A percentile compares a stretch with the other conserved stretches of the same genome.
phyloP scores from a whole-genome alignment of 2,113 vertebrate species.

The Alligator mississippiensis region DNA sequence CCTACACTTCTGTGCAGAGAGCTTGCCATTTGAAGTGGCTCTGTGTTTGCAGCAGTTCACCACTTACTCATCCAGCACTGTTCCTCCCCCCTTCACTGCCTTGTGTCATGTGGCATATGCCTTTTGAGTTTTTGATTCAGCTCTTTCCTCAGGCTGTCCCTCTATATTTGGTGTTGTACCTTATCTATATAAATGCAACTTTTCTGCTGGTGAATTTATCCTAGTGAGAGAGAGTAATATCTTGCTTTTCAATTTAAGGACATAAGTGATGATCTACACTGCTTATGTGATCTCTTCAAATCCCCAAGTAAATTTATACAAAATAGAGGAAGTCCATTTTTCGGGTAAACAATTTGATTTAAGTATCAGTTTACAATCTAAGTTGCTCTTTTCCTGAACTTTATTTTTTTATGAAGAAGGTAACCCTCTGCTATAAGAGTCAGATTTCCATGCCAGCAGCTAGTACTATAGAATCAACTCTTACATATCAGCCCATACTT shows the following conservation, averaged over 20 bases:
- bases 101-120: slow-evolving; percentile 80
- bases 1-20: slow-evolving; percentile 84
- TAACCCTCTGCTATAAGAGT: not conserved
- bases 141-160: not conserved
- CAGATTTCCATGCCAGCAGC: not conserved
- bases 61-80: slow-evolving; percentile 72
- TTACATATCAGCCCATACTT: not conserved
- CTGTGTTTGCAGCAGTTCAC: slow-evolving; percentile 74
- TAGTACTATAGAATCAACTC: not conserved
- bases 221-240: not conserved
- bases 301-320: not conserved
- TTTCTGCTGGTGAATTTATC: not conserved
- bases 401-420: not conserved
- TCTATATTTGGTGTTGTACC: not conserved
- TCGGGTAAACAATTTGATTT: not conserved
- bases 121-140: not conserved
- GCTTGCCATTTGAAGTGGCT: slow-evolving; percentile 79
- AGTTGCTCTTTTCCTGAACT: not conserved
- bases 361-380: not conserved
- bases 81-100: slow-evolving; percentile 72
- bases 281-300: not conserved
- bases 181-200: not conserved
- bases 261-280: not conserved
- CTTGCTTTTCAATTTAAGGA: not conserved
- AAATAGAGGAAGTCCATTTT: not conserved